Base-by-base conservation (phyloP, 2,888 invertebrate species). In the Agrochola litura region DNA sequence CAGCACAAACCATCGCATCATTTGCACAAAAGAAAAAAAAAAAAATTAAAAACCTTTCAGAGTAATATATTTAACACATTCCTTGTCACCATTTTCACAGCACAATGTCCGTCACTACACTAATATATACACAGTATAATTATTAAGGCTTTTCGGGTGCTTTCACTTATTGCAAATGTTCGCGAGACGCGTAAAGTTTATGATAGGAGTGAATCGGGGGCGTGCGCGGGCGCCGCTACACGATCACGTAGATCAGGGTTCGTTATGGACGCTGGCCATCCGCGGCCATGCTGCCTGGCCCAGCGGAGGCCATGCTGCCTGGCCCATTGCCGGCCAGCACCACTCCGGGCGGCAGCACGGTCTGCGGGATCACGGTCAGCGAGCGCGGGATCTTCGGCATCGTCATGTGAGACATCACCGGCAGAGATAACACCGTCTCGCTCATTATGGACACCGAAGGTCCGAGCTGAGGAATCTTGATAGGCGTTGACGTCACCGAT, bases 321-420 rank as follows among this genome's bases (percentile, higher is more conserved):
- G 76, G 81, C 58, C 81, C 70, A n/a, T 14, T n/a, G 58, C 71
- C 61, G 12, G 54, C 43, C 81, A 78, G n/a, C 61, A 88, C 77
- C 66, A 88, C 73, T 6, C 83, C 84, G 67, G 90, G 89, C 14
- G 90, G 79, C 41, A 89, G 74, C 22, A 93, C 87, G 9, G 92
- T 92, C 83, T 98, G 98, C 19, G 98, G 98, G 90, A 98, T 98
- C 73, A 98, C 98, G 0, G 98, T 98, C 86, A 98, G 93, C 3
- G 98, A 98, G 92, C 98, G 98, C 49, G 98, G 98, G 91, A 98
- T 98, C 94, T 98, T 98, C 69, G 98, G 98, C 96, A 98, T 95
- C 73, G 97, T 95, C 92, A 95, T 91, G 76, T 93, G 92, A 0
- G 96, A 92, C 6, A 93, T 73, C 0, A 93, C 91, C 14, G 93